Conservation (phyloP, 2,113 vertebrate genomes). For the Syrrhaptes paradoxus region DNA sequence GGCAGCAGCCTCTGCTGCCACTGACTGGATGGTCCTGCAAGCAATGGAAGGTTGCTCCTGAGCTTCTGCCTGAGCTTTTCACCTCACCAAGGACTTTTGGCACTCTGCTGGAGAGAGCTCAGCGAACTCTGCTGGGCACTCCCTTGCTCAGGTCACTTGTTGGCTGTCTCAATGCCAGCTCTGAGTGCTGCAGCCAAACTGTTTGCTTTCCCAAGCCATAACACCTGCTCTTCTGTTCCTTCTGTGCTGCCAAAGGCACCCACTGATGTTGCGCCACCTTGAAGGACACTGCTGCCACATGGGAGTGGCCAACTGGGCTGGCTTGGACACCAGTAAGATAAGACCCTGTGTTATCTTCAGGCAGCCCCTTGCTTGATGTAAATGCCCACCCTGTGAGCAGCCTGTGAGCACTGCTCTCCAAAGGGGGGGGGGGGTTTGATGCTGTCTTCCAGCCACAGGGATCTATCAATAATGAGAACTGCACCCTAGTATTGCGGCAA, state of each 20-base stretch:
- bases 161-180: not conserved
- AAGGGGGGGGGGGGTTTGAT: not conserved
- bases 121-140: not conserved
- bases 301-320: not conserved
- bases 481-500: not conserved
- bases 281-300: not conserved
- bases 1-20: not conserved
- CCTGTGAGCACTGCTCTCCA: not conserved
- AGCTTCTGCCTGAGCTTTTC: not conserved
- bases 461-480: not conserved
- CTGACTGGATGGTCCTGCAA: not conserved
- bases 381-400: not conserved
- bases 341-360: not conserved
- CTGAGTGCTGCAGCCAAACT: accelerated
- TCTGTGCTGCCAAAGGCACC: not conserved
- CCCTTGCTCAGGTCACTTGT: not conserved
- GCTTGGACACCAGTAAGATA: not conserved
- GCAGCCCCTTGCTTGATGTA: not conserved
- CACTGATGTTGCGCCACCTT: not conserved
- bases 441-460: not conserved
- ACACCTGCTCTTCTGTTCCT: not conserved
- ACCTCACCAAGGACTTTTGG: not conserved
- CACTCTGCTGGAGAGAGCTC: too few species aligned
- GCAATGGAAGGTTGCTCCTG: not conserved
- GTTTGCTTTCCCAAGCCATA: not conserved